Base-by-base conservation (phyloP, 2,797 vertebrate genomes). In the Zenarchopterus dispar region DNA sequence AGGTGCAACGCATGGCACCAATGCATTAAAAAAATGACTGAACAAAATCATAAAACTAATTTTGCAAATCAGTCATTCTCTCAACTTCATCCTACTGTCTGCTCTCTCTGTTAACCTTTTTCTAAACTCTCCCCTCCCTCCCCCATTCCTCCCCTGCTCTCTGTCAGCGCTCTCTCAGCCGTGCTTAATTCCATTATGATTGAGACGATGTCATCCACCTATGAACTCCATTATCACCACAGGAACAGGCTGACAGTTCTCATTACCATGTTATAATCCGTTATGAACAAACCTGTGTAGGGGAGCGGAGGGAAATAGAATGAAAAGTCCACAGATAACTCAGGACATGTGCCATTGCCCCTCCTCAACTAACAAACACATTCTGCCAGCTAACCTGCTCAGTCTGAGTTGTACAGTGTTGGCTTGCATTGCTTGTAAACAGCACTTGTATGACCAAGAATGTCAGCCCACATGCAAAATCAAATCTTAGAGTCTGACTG, bases 201-300 rank as follows among this genome's bases (percentile, higher is more conserved):
- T 91, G 85, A 91, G 82, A 89, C 72, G 78, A 87, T 89, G 88
- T 88, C 87, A 88, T 84, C 88, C 88, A 90, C 86, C 89, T 91
- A 84, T 90, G 89, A 91, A 92, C 89, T 89, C 86, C 75, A 91
- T 90, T 92, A 91, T 92, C 89, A 82, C 82, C 80, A 79, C 78
- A 84, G 88, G 85, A 89, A 84, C 88, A 90, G 84, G 73, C 84
- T 82, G 88, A 89, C 88, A 87, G 84, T 84, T 89, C 88, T 91
- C 86, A 91, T 92, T 92, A 91, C 84, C 81, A 84, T 88, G 86
- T 83, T 82, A 89, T 91, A 92, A 92, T 92, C 88, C 85, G 62
- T 77, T 88, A 67, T 86, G 82, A 89, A 88, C 86, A 89, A 87
- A 88, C 74, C 19, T 21, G 74, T 57, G 71, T 54, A 49, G 48